Percentiles rank a stretch among this genome's conserved stretches.
phyloP scores from a whole-genome alignment of 2,113 vertebrate genomes.

The Riparia riparia region DNA sequence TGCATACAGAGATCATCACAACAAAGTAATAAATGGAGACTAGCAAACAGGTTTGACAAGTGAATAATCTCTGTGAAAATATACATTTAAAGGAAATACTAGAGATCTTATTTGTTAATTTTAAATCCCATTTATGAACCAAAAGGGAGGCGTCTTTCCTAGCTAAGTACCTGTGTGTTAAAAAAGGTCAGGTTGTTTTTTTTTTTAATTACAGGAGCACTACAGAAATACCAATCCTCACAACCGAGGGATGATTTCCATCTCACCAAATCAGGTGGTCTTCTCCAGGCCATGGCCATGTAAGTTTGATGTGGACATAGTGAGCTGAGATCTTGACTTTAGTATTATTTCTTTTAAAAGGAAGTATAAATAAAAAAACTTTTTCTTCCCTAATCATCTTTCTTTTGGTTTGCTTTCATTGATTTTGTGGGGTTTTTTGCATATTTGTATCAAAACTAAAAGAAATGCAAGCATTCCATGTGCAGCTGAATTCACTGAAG shows the following conservation, averaged over 20 bases:
- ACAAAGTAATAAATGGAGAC: background rate
- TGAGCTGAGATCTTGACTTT: background rate
- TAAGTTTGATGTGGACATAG: background rate
- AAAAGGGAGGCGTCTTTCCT: background rate
- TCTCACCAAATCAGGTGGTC: background rate
- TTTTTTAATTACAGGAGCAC: background rate
- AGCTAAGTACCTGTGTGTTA: background rate
- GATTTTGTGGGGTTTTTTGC: background rate
- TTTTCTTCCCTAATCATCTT: background rate
- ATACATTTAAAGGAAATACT: background rate
- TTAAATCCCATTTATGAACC: slow-evolving; percentile 6
- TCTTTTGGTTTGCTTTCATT: background rate
- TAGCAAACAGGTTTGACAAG: slow-evolving; percentile 33
- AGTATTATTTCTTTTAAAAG: background rate
- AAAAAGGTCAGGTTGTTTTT: background rate
- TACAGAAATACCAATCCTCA: background rate
- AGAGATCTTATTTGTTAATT: slow-evolving; percentile 34
- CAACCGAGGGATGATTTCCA: background rate
- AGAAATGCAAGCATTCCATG: background rate
- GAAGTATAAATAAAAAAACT: background rate
- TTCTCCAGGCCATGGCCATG: background rate
- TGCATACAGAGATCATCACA: background rate
- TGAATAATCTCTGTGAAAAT: background rate
- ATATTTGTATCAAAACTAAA: background rate
- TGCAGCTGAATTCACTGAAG: background rate